Base-by-base conservation (phyloP, 2,888 invertebrate genomes). In the Cantharis flavilabris region DNA sequence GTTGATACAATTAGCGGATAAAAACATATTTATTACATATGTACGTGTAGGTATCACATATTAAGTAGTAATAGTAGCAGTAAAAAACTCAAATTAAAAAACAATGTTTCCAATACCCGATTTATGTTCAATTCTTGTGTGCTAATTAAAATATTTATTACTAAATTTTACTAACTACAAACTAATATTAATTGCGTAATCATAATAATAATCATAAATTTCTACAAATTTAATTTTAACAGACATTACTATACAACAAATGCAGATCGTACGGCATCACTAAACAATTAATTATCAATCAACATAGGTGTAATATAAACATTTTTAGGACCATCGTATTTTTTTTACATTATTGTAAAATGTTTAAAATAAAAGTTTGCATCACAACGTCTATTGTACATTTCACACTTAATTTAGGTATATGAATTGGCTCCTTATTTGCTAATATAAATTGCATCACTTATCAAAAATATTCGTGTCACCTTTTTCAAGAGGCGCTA, bases 391-490 rank as follows among this genome's bases (percentile, higher is more conserved):
- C 65, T 67, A 67, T 67, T 67, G 65, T 67, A 67, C 65, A 67
- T 23, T 67, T 67, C 65, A 67, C 65, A 67, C 26, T 67, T 67
- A 67, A 23, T 49, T 49, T 49, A 33, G 13, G 13, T 18, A 67
- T 67, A 67, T 67, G 26, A 67, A 67, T 67, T 67, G 65, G 65
- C 65, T 67, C 23, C 65, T 67, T 67, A 67, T 23, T 67, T 67
- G 26, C 65, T 67, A 49, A 49, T 49, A 67, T 23, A 67, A 67
- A 67, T 67, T 67, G 65, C 65, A 23, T 67, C 20, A 67, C 65
- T 67, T 67, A 67, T 67, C 65, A 67, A 67, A 67, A 67, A 67
- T 67, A 67, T 49, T 67, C 65, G 65, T 67, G 65, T 67, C 23
- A 49, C 49, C 49, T 49, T 49, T 49, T 49, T n/a, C 5, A 49